Conservation (phyloP, 2,888 invertebrate species). For the Globia sparganii region DNA sequence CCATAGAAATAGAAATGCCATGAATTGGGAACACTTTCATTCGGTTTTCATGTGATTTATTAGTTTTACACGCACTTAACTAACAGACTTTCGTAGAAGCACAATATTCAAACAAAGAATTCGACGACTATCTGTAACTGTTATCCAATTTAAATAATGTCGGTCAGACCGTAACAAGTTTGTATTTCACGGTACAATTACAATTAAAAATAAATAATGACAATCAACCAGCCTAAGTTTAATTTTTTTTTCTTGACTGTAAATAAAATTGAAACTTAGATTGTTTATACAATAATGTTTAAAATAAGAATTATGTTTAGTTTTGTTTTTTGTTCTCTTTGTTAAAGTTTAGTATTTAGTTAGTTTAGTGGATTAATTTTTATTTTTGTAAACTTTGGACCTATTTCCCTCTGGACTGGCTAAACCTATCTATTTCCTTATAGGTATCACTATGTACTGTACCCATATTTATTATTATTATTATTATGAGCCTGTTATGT, state of each 20-base stretch:
- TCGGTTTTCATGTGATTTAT: conserved; percentile 46
- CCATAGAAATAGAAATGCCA: conserved; percentile 60
- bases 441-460: no score
- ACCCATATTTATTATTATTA: no score
- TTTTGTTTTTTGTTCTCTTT: neutral
- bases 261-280: neutral
- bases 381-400: neutral
- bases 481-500: no score
- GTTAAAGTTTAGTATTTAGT: neutral
- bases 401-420: neutral
- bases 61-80: conserved; percentile 1
- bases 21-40: conserved; percentile 64
- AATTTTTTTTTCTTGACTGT: neutral
- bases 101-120: conserved; percentile 40
- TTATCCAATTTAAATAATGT: conserved; percentile 61
- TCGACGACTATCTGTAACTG: conserved; percentile 41
- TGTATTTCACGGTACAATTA: conserved; percentile 63
- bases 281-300: neutral
- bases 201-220: conserved; percentile 54
- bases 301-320: neutral
- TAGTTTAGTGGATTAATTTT: neutral
- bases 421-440: neutral
- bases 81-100: conserved; percentile 16
- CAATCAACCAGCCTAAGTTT: conserved; percentile 14
- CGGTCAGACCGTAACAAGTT: conserved; percentile 46